Evolutionary conservation across 2,888 invertebrate species (phyloP), one percentile per base, ranked within the genome.

Genomic region (Nemapogon koenigi): DNA sequence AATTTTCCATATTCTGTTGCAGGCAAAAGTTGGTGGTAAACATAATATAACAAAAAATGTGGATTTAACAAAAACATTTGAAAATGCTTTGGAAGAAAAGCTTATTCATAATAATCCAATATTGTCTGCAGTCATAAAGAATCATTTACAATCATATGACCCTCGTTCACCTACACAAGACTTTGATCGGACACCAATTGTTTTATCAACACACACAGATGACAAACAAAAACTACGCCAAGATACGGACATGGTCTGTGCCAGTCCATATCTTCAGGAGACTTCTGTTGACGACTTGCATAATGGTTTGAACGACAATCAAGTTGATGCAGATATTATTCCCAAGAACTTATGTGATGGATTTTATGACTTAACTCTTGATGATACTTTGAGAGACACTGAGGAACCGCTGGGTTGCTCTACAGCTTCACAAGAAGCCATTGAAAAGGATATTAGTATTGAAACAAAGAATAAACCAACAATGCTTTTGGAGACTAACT

Each of bases 141-240:
- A 68, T 44, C 76, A 78, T 46, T 56, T 79, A 31, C 72, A 75
- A 41, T 72, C 71, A 7, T 78, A 75, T 50, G 79, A 85, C 51
- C 84, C 84, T 18, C 69, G 84, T 25, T 84, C 84, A 2, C 84
- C 84, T 16, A 73, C 83, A 31, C 67, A 72, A 41, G 84, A 84
- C 40, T 82, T 84, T 60, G 73, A 78, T 41, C 64, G 84, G 38
- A 84, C 84, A n/a, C 84, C 84, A 13, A 81, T 84, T 39, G 55
- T 75, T 28, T 58, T 78, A 49, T 29, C 59, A 11, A 45, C 58
- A 29, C 58, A 62, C 44, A 46, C 51, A 41, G 57, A 62, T 33
- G 46, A 53, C 43, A 51, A 59, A 15, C 59, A 55, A 42, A 57
- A 50, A 35, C 49, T 49, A 41, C 41, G 52, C 22, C 48, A 52